Evolutionary conservation across 1,140 invertebrate genomes (phyloP), one percentile per base, ranked within the genome.

Genomic region (Drosophila nikananu): DNA sequence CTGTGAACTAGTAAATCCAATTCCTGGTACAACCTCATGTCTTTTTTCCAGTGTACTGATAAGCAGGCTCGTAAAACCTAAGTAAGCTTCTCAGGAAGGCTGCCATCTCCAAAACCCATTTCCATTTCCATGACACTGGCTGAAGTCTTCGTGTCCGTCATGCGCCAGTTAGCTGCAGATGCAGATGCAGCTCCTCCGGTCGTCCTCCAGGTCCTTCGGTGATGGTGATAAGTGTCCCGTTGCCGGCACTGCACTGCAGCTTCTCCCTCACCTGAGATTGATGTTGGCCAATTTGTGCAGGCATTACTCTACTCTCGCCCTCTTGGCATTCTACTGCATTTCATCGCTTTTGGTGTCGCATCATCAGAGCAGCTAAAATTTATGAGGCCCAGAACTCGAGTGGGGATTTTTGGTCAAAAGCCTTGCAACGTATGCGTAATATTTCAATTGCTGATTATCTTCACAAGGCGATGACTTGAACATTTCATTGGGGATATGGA

Each of bases 271-370:
- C 61, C 81, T 90, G 86, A 90, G 86, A 90, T 90, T 90, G 86
- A 90, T 90, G 86, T 76, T 23, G 46, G 46, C 75, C 86, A 90
- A 90, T 90, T 89, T 90, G 73, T 86, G 79, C 54, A 64, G 71
- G 72, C 72, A 90, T 82, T 84, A 74, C 86, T 63, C 81, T 78
- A 72, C 54, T 25, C 21, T 48, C 86, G 66, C 81, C 15, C 78
- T 70, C 74, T 78, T 49, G 61, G 63, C 63, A 77, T 80, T 82
- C 71, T 68, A 52, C 79, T 81, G 86, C 86, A 90, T 86, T 84
- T 81, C 75, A 84, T 89, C 81, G 78, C n/a, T 73, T 65, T 80
- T 46, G 49, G 46, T 15, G 66, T 61, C 77, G 48, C 83, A 87
- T 68, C 83, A 87, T 68, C 70, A 72, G 25, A 37, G 77, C 73